These are phyloP conservation scores for Rhabdornis inornatus DNA, from an alignment of 2,113 vertebrate species.

Conservation along the genomic window DNA sequence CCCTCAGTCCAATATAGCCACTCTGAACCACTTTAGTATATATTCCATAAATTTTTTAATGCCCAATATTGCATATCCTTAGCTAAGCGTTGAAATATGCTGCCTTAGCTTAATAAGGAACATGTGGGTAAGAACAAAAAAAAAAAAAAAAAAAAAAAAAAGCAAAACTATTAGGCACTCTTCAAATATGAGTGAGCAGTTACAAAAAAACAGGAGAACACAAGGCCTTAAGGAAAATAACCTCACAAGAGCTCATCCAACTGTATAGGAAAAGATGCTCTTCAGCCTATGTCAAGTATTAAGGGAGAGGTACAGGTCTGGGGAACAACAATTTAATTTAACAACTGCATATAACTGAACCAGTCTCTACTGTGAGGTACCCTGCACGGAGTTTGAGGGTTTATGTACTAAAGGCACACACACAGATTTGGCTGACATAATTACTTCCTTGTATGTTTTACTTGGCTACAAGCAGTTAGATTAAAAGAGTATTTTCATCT, in stretches of 20 bases:
- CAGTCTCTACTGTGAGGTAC: not conserved
- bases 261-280: not conserved
- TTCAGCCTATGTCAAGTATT: not conserved
- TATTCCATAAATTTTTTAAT: not conserved
- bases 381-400: not conserved
- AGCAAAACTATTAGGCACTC: not conserved
- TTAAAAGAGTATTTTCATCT: not conserved
- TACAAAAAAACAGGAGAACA: not conserved
- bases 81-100: not conserved
- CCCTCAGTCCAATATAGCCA: not conserved
- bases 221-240: not conserved
- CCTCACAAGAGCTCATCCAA: not conserved
- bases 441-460: not conserved
- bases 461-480: not conserved
- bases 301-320: not conserved
- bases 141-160: not conserved
- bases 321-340: not conserved
- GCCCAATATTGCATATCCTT: not conserved
- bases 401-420: not conserved
- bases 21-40: not conserved
- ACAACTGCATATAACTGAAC: not conserved
- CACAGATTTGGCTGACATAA: not conserved
- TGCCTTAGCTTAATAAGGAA: constrained; percentile 7
- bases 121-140: not conserved
- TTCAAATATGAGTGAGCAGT: not conserved